Percentiles rank a stretch among this genome's conserved stretches.
These are phyloP conservation scores for Oxycera nigricornis DNA, from an alignment of 2,888 invertebrate genomes.

Conservation along the genomic window DNA sequence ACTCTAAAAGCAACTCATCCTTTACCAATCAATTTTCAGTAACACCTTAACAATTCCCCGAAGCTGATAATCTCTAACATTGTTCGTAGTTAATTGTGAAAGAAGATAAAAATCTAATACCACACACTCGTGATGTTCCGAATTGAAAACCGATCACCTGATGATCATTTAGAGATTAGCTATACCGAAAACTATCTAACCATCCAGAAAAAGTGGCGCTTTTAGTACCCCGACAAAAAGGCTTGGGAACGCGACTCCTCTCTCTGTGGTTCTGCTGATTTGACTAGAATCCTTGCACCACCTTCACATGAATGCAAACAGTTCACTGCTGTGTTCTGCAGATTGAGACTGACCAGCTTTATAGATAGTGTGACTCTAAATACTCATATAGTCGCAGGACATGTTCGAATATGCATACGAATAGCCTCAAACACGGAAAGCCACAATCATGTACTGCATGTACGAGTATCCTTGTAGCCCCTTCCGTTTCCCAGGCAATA, in stretches of 20 bases:
- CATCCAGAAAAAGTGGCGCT: background rate
- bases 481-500: no score
- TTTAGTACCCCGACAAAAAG: no score
- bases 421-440: background rate
- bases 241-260: no score
- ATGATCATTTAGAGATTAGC: slow-evolving; percentile 31
- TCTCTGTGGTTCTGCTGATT: no score
- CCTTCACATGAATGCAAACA: background rate
- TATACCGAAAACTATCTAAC: background rate
- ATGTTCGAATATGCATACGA: background rate
- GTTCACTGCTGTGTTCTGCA: background rate
- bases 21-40: no score
- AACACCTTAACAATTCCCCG: no score
- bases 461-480: no score
- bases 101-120: background rate
- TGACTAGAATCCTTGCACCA: no score
- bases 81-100: background rate
- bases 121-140: background rate
- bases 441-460: background rate
- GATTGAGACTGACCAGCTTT: background rate
- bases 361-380: background rate
- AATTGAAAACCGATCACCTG: slow-evolving; percentile 35
- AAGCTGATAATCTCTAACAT: background rate
- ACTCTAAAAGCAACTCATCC: no score
- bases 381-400: background rate